Percentiles rank a stretch among this genome's conserved stretches.
These are phyloP conservation scores for Osmerus eperlanus DNA, from an alignment of 2,113 vertebrate genomes.

Conservation along the genomic window DNA sequence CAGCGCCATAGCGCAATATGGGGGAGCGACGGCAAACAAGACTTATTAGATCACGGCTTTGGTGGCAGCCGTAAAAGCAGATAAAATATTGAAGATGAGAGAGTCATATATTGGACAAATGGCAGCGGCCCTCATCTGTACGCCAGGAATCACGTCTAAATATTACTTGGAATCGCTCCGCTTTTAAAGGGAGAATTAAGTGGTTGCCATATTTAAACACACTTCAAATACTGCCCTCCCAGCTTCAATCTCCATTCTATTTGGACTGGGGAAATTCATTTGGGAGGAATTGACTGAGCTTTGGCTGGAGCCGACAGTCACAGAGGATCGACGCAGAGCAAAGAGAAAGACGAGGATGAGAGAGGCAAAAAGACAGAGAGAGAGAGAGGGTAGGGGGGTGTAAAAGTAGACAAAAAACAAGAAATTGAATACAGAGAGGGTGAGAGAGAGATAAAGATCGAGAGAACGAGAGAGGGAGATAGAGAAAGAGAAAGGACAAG, in stretches of 20 bases:
- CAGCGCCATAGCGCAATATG: not conserved
- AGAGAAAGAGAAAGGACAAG: not conserved
- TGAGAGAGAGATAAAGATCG: not conserved
- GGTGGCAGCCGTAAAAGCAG: constrained; percentile 32
- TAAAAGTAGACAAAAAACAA: not conserved
- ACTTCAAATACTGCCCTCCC: constrained; percentile 43
- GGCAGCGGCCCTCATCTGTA: not conserved
- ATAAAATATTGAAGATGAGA: constrained; percentile 5
- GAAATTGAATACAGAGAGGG: not conserved
- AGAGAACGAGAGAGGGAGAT: not conserved
- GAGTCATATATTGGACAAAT: not conserved
- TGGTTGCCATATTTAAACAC: constrained; percentile 44
- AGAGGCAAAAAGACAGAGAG: constrained; percentile 37
- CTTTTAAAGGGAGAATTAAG: constrained; percentile 52
- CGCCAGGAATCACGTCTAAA: constrained; percentile 39
- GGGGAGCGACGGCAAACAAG: constrained; percentile 1
- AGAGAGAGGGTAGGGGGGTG: not conserved
- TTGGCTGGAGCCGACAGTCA: constrained; percentile 39
- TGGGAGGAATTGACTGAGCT: constrained; percentile 58
- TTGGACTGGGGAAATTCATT: constrained; percentile 58
- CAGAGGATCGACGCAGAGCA: not conserved
- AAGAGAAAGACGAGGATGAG: not conserved
- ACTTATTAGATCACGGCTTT: constrained; percentile 28
- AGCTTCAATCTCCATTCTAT: constrained; percentile 51
- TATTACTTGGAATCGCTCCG: constrained; percentile 36